Conservation (phyloP, 2,888 invertebrate genomes). For the Empis livida region DNA sequence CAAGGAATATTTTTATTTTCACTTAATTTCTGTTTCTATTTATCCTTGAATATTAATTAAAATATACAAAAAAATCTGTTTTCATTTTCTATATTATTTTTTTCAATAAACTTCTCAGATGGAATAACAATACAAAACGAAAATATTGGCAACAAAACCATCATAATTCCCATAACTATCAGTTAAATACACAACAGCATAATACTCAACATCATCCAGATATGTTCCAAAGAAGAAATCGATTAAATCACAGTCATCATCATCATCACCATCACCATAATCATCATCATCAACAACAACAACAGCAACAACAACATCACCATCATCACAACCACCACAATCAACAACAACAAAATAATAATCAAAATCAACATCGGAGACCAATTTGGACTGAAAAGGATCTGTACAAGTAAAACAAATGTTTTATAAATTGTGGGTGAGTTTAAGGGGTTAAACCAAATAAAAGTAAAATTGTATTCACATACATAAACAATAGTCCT, state of each 20-base stretch:
- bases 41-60: not conserved
- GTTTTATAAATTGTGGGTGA: no score
- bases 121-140: constrained; percentile 21
- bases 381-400: constrained; percentile 11
- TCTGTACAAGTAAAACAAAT: constrained; percentile 8
- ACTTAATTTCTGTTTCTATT: not conserved
- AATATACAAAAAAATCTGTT: not conserved
- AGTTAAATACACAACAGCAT: not conserved
- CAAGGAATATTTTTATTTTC: no score
- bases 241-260: constrained; percentile 15
- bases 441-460: no score
- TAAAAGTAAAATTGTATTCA: no score
- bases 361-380: constrained; percentile 5
- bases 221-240: not conserved
- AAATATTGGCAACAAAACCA: constrained; percentile 24
- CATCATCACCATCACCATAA: constrained; percentile 21
- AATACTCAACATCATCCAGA: not conserved
- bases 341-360: constrained; percentile 2
- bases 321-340: constrained; percentile 7
- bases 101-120: constrained; percentile 12
- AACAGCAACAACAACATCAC: constrained; percentile 3
- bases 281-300: constrained; percentile 12
- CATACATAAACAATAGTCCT: no score
- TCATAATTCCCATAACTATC: constrained; percentile 2
- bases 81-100: not conserved